Evolutionary conservation across 2,888 invertebrate genomes (phyloP), one percentile per base, ranked within the genome.

Genomic region (Eupithecia insigniata): DNA sequence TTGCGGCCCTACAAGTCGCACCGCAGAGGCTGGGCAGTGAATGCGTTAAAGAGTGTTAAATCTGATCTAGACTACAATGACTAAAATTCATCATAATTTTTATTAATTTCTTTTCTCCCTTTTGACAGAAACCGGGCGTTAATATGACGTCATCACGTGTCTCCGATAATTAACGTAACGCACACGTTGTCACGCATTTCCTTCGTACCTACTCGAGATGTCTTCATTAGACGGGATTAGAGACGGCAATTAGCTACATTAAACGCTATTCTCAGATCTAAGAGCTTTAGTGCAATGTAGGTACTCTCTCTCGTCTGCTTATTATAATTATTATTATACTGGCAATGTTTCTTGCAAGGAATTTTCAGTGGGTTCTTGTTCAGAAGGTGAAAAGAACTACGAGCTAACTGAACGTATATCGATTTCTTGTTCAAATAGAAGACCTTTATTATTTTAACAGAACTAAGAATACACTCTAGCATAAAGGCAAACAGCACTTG

Each of bases 171-270:
- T 55, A 55, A 55, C 55, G 26, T 55, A 55, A 55, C 55, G 14
- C 8, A 26, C 55, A 55, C 55, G 55, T 55, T 55, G 55, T 55
- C 55, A 26, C 55, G 14, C 55, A 55, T 55, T 55, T 26, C 26
- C 26, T 55, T 26, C 55, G 55, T 55, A 55, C n/a, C n/a, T n/a
- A n/a, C 55, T 26, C 61, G 34, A 34, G 61, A 64, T 36, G 36
- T 64, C 64, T 64, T 64, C 34, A 64, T 64, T 64, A 64, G 26
- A 2, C 64, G n/a, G 36, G 36, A 64, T 64, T 64, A 39, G 64
- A 64, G 22, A 6, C 34, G 22, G 64, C 64, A 64, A 64, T 64
- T 64, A 34, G 64, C 22, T 6, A 36, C 64, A 36, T 64, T 64
- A 64, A 64, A 36, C 60, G 34, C 36, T 64, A 64, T 64, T 64